These are phyloP conservation scores for Chrysogorgia sp. DNA, from an alignment of 92 coral and sea anemone genomes.

Conservation along the genomic window DNA sequence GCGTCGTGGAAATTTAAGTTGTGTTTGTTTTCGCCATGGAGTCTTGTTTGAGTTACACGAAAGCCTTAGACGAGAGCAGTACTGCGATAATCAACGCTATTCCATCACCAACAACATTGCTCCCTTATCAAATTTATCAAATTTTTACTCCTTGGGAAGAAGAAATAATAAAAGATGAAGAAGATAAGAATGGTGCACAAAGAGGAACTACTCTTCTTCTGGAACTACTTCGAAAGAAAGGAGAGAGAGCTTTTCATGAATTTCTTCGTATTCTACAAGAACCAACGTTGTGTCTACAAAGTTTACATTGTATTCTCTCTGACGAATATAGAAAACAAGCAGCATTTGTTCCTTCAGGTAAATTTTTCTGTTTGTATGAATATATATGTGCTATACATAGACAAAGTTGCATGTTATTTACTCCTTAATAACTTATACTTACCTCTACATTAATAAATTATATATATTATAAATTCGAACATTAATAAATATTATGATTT, in stretches of 20 bases:
- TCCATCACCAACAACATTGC: constrained; percentile 3
- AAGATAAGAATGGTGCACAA: constrained; percentile 7
- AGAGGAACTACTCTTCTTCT: constrained; percentile 48
- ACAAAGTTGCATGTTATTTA: no score
- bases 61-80: not conserved
- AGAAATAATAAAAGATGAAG: constrained; percentile 43
- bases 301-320: not conserved
- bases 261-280: constrained; percentile 25
- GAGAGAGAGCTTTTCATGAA: constrained; percentile 28
- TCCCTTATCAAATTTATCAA: not conserved
- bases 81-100: not conserved
- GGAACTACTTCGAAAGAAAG: constrained; percentile 54
- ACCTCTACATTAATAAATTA: no score
- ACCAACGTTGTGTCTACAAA: not conserved
- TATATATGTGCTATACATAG: no score
- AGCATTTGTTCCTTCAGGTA: not conserved
- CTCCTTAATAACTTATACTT: no score
- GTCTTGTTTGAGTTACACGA: not conserved
- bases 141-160: constrained; percentile 39
- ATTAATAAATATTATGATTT: no score
- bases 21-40: no score
- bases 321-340: not conserved
- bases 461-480: no score
- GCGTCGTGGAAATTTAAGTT: no score
- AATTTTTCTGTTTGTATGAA: no score